Evolutionary conservation across 1,140 invertebrate species (phyloP), one percentile per base, ranked within the genome.

Genomic region (Parasteatoda tepidariorum): DNA sequence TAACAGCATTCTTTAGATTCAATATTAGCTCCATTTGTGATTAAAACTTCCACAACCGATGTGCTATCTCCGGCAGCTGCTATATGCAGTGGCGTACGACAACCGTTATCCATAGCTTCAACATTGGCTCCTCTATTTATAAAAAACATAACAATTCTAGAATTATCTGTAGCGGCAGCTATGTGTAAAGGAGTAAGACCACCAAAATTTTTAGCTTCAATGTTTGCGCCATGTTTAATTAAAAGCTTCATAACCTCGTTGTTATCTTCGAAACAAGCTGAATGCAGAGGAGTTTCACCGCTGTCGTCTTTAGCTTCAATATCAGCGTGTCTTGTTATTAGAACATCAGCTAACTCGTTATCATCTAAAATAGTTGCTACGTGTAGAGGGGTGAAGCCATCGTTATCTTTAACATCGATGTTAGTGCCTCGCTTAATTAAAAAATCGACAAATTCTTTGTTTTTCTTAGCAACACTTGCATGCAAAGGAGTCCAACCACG

Each of bases 1-100:
- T 48, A 9, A 4, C 22, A 18, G n/a, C 28, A 7, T 15, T 24
- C 22, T 15, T 41, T 13, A 3, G 34, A 7, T 26, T 3, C 11
- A 0, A 70, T 70, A 76, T 89, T 88, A 30, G 88, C 88, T 71
- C 87, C 83, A 34, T 88, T 85, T 70, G 88, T 89, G 3, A 90
- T 86, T 64, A 90, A 89, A 15, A 90, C 62, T 73, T 89, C 89
- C 18, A 89, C 88, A 6, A 90, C 88, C 83, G 89, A 88, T n/a
- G 87, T 88, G 74, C 88, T 87, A 3, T 88, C 88, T 55, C 5
- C 18, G n/a, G 18, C 0, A n/a, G 26, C 92, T 18, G 94, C 93
- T 88, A 6, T 2, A 13, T 55, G 22, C 18, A 73, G 30, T 55
- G 68, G 13, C 28, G 68, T 54, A 7, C 0, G 0, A 6, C 18